Percentiles rank a stretch among this genome's conserved stretches.
Evolutionary conservation across 2,113 vertebrate genomes (phyloP).

Genomic region (Dipodomys stephensi): DNA sequence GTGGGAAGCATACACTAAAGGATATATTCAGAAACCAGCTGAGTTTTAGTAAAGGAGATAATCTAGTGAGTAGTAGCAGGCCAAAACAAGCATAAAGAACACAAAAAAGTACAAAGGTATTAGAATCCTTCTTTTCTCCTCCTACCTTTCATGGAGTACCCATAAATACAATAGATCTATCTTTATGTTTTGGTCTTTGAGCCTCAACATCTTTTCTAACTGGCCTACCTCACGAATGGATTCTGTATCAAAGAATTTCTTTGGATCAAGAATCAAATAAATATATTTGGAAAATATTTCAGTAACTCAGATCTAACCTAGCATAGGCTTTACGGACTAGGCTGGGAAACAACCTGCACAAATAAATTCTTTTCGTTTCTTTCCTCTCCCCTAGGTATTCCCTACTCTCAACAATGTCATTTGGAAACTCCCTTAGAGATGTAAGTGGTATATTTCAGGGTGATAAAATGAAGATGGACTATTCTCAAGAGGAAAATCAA

Average conservation of each 20-base stretch:
- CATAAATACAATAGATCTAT: not conserved
- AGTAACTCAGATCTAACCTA: not conserved
- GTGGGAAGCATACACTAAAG: constrained; percentile 38
- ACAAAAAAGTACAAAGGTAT: not conserved
- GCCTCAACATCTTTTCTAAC: not conserved
- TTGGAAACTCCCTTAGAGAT: not conserved
- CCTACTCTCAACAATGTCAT: not conserved
- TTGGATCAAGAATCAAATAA: not conserved
- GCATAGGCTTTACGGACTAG: not conserved
- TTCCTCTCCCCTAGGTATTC: not conserved
- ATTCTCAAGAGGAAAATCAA: constrained; percentile 26
- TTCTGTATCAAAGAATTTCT: not conserved
- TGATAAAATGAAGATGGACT: constrained; percentile 33
- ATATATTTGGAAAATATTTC: not conserved
- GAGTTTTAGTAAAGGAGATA: constrained; percentile 19
- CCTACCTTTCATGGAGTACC: not conserved
- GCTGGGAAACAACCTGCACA: not conserved
- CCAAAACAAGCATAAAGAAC: not conserved
- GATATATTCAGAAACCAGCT: constrained; percentile 40
- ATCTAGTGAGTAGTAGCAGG: not conserved
- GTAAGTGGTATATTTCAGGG: not conserved
- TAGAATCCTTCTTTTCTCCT: not conserved
- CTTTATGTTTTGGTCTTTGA: not conserved
- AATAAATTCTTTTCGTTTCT: not conserved
- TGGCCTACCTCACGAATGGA: not conserved